Base-by-base conservation (phyloP, 2,888 invertebrate genomes). In the Nysson spinosus region DNA sequence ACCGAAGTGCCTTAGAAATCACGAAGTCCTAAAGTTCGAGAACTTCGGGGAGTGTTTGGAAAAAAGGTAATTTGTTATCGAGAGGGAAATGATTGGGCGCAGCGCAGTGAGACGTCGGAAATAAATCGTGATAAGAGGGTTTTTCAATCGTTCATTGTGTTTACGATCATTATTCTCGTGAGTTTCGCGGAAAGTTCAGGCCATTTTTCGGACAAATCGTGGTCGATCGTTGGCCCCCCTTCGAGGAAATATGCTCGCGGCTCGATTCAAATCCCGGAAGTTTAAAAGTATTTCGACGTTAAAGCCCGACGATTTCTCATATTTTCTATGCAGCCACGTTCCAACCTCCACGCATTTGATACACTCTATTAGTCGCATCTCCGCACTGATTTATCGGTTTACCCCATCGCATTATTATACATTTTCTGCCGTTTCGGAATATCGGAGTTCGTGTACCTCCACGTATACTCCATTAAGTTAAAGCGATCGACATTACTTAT, bases 261-360 rank as follows among this genome's bases (percentile, higher is more conserved):
- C 63, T 66, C 72, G 71, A 80, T 77, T 77, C 74, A 68, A 77
- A 80, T 80, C 76, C 76, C 69, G 67, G 66, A 72, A 81, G 78
- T 78, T 80, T 80, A 82, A 85, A 84, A 86, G 83, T 85, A 79
- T 84, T 85, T 83, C 79, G 83, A 84, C 82, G 80, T 85, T n/a
- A 83, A 84, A 84, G 78, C 79, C 79, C 71, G 61, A 71, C 71
- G 82, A 82, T 85, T 81, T 82, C 75, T 84, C 84, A 85, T 83
- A 74, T 75, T 79, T 81, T 77, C 78, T 79, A 80, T 82, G 77
- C 75, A 75, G 73, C 55, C 74, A 76, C 79, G 84, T 75, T 81
- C 72, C 79, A 70, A 61, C 78, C 82, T 72, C 46, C 74, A 51
- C 78, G 73, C 85, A 80, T 81, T 84, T 83, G 83, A 83, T 83